phyloP scores from a whole-genome alignment of 1,140 invertebrate species.

The Calliphora vicina region DNA sequence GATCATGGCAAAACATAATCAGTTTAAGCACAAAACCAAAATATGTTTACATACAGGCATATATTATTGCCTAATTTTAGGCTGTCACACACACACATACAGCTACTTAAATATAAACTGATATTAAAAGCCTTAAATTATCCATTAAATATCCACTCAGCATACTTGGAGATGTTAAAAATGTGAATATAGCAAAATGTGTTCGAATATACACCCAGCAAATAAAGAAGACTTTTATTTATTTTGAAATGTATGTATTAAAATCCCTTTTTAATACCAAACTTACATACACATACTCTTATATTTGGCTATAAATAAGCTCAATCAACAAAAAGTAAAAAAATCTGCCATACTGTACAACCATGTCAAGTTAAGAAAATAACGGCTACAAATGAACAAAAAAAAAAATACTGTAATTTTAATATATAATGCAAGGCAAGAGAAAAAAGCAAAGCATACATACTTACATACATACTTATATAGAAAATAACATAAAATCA shows the following conservation, averaged over 20 bases:
- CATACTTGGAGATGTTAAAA: too few species aligned
- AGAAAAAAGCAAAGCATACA: neutral
- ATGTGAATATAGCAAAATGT: too few species aligned
- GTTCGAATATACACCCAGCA: neutral
- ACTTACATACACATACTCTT: neutral
- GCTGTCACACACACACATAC: neutral
- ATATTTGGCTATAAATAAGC: conserved; percentile 3
- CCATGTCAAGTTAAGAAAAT: neutral
- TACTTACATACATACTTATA: neutral
- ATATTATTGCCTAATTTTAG: conserved; percentile 5
- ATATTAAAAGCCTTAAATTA: conserved; percentile 17
- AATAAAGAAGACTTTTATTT: neutral
- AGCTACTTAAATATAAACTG: neutral
- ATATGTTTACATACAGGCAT: neutral
- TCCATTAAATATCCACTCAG: conserved; percentile 7
- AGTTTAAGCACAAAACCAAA: neutral
- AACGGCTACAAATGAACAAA: neutral
- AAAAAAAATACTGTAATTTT: too few species aligned
- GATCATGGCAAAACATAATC: neutral
- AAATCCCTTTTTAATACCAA: neutral
- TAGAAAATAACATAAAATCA: too few species aligned
- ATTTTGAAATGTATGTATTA: neutral
- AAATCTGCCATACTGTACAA: neutral
- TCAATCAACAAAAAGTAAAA: conserved; percentile 17
- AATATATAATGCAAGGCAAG: neutral